Base-by-base conservation (phyloP, 2,113 vertebrate genomes). In the Forbesichthys agassizii region DNA sequence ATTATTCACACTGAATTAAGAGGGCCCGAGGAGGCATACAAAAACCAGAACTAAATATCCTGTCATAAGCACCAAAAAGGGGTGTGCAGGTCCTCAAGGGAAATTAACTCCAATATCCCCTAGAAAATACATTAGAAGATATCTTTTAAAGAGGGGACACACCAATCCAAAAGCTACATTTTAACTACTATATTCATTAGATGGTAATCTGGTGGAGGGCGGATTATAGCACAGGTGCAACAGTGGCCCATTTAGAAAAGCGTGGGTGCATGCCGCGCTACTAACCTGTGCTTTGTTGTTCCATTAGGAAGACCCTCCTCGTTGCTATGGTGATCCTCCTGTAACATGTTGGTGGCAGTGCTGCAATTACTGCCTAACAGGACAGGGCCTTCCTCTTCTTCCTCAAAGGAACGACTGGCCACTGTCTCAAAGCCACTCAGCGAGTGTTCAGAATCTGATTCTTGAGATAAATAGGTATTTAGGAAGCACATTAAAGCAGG, bases 241-340 rank as follows among this genome's bases (percentile, higher is more conserved):
- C 65, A 64, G 36, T 0, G 11, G 58, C 20, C 49, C 59, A 57
- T 83, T 83, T 73, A 60, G 11, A 47, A 61, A 52, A 51, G 61
- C 3, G 48, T 42, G 57, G 64, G 36, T 68, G 55, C 33, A n/a
- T 11, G 33, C 47, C 58, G 64, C 51, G 58, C 33, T 4, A 42
- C 94, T 89, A 92, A 98, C 97, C 97, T 98, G 90, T 96, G 93
- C 47, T 93, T 95, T 82, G 92, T 93, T 88, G 95, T 92, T 84
- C 96, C 96, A 0, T 95, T 97, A 79, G 95, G 88, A 81, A 93
- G 92, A 13, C 79, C 75, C 16, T 94, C 94, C 71, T 89, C 88
- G 74, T 94, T 90, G 51, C 92, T 92, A 84, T 90, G 93, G 66
- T 91, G 93, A 74, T 94, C 94, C 61, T 91, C 94, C 87, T 92